Evolutionary conservation across 2,113 vertebrate genomes (phyloP), one percentile per base, ranked within the genome.

Genomic region (Abramis brama): DNA sequence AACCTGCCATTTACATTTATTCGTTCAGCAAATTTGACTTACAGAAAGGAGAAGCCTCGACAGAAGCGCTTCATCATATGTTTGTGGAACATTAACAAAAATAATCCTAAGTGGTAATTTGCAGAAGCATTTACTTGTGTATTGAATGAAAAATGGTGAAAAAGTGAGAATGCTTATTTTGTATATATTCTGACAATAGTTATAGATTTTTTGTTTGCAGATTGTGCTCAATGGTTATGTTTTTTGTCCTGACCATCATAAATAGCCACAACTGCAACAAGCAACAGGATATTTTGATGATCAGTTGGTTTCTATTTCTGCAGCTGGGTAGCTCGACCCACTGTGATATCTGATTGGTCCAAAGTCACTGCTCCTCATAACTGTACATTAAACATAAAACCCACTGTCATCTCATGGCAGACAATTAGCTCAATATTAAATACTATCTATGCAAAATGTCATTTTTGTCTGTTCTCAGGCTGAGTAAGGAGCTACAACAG

Each of bases 401-500:
- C 21, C 1, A 21, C 30, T 39, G 4, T 50, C 45, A 27, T 27
- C 45, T 50, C 12, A 76, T 10, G 45, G 45, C 1, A 4, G 77
- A 59, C 39, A 0, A 60, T 76, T 30, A 60, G 50, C 27, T 79
- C 17, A 8, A 50, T 66, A 5, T 27, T 12, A 45, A 23, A 50
- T 81, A 17, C 79, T 10, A 27, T 8, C n/a, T 50, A 7, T 50
- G 9, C 2, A 21, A 66, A 45, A 43, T 39, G 30, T 33, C 4
- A 25, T 74, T 15, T 5, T 77, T 87, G 47, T 78, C 9, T 79
- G 17, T 86, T 82, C 39, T 0, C 91, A 99, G 97, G 91, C 94
- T 98, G 43, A 97, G 95, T 88, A 94, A 87, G 85, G 96, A 98
- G 89, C 96, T 97, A 13, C 96, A 96, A 88, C 96, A 97, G 90